Conservation (phyloP, 2,113 vertebrate species). For the Scalopus aquaticus region DNA sequence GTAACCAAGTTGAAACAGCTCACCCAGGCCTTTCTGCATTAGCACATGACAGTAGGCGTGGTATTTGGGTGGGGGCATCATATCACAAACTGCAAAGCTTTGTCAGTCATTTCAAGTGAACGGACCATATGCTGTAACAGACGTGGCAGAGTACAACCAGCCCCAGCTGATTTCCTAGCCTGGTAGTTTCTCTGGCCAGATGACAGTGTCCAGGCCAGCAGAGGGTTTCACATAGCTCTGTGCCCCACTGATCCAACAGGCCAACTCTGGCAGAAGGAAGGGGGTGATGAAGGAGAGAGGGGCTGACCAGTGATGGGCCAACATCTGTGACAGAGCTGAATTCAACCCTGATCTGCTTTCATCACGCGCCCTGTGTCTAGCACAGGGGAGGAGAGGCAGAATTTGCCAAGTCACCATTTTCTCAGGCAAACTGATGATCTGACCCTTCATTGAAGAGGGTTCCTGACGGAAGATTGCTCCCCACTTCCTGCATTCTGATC, state of each 20-base stretch:
- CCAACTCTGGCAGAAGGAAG: constrained; percentile 20
- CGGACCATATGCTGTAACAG: constrained; percentile 62
- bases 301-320: background rate
- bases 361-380: background rate
- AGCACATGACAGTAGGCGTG: constrained; percentile 41
- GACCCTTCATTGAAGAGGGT: background rate
- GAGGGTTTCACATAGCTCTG: background rate
- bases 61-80: constrained; percentile 62
- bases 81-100: constrained; percentile 67
- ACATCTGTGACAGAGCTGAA: constrained; percentile 29
- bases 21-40: background rate
- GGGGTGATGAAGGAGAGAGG: background rate
- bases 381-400: background rate
- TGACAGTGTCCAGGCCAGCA: constrained; percentile 33
- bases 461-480: background rate
- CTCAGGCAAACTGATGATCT: background rate
- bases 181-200: constrained; percentile 40
- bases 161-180: constrained; percentile 42
- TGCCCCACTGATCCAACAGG: background rate
- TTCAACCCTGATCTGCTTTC: background rate
- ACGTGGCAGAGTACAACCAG: constrained; percentile 47
- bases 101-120: constrained; percentile 56
- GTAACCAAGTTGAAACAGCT: background rate
- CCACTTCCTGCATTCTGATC: background rate
- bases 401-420: constrained; percentile 1